phyloP scores from a whole-genome alignment of 2,888 invertebrate genomes.

The Amphipoea lucens region DNA sequence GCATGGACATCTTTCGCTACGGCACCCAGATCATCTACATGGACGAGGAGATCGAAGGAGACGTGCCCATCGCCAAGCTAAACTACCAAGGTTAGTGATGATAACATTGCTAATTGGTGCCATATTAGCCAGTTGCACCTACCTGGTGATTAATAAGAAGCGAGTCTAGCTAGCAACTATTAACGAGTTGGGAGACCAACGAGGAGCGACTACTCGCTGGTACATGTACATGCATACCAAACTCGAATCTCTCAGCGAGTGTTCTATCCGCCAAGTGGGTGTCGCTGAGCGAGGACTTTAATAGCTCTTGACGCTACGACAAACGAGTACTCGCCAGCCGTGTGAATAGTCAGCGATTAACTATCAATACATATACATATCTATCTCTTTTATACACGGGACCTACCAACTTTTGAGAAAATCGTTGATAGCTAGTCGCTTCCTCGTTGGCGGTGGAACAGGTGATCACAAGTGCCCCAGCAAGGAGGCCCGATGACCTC shows the following conservation, averaged over 20 bases:
- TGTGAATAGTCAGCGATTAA: not conserved
- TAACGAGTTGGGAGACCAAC: not conserved
- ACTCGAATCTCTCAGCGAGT: not conserved
- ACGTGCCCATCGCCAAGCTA: slow-evolving; percentile 83
- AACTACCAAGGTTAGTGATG: slow-evolving; percentile 83
- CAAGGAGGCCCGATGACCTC: not conserved
- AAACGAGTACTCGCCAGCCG: not conserved
- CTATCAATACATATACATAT: not conserved
- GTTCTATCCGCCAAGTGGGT: not conserved
- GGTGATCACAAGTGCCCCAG: not conserved
- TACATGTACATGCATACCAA: not conserved
- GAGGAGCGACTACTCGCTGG: not conserved
- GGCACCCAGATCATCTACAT: slow-evolving; percentile 89
- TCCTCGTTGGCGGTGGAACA: not conserved
- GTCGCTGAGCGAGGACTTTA: not conserved
- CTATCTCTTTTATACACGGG: not conserved
- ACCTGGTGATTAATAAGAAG: not conserved
- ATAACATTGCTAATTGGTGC: not conserved
- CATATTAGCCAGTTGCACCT: not conserved
- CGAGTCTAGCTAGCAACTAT: not conserved
- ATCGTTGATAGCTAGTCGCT: not conserved
- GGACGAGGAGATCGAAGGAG: slow-evolving; percentile 85
- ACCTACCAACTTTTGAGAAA: not conserved
- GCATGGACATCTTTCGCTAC: slow-evolving; percentile 82
- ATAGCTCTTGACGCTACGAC: not conserved